A percentile compares a stretch with the other conserved stretches of the same genome.
These are phyloP conservation scores for Notodonta dromedarius DNA, from an alignment of 2,888 invertebrate species.

Conservation along the genomic window DNA sequence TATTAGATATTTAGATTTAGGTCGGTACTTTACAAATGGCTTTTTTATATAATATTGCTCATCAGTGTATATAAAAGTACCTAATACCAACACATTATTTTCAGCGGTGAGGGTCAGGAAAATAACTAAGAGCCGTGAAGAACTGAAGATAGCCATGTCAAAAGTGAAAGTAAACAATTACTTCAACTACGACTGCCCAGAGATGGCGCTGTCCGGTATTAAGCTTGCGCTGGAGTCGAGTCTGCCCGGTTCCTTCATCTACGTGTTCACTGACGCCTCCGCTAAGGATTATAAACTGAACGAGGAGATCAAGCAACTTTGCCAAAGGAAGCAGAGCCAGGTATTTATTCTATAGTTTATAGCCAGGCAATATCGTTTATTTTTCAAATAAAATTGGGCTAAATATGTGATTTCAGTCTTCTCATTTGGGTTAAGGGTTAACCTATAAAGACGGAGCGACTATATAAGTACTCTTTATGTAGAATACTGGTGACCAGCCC, in stretches of 20 bases:
- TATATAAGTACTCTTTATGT: too few species aligned
- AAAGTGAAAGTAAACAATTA: neutral
- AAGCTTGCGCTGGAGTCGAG: slow-evolving; percentile 29
- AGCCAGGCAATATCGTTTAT: too few species aligned
- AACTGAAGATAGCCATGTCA: neutral
- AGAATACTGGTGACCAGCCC: too few species aligned
- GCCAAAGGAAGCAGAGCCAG: slow-evolving; percentile 29
- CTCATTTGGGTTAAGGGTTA: too few species aligned
- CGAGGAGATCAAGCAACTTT: slow-evolving; percentile 25
- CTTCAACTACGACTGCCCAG: slow-evolving; percentile 26
- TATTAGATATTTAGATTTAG: too few species aligned
- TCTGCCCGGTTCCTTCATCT: slow-evolving; percentile 31
- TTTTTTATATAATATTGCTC: too few species aligned
- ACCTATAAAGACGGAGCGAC: too few species aligned
- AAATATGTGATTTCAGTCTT: too few species aligned
- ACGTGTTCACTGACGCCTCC: slow-evolving; percentile 40
- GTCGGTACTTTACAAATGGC: too few species aligned
- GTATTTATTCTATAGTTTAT: slow-evolving; percentile 14
- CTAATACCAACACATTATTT: neutral
- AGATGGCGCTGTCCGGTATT: slow-evolving; percentile 33
- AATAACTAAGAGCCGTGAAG: neutral
- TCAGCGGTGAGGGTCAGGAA: neutral
- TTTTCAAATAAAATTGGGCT: too few species aligned
- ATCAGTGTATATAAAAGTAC: too few species aligned
- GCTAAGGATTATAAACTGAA: slow-evolving; percentile 27